phyloP scores from a whole-genome alignment of 2,113 vertebrate species.

The Anolis sagrei region DNA sequence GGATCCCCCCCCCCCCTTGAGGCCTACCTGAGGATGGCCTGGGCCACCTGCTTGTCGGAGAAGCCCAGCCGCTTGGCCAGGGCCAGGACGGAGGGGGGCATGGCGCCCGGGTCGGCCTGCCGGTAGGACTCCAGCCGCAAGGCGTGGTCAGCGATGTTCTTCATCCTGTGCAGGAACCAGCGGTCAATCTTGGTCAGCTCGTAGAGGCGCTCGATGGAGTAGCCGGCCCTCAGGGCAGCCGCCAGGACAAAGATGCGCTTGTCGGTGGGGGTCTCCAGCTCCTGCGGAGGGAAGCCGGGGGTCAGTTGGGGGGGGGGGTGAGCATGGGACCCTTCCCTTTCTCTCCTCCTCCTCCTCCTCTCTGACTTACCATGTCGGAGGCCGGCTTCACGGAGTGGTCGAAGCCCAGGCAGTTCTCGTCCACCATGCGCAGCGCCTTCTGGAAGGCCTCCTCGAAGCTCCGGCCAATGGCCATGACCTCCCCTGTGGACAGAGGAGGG shows the following conservation, averaged over 20 bases:
- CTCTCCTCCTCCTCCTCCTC: no score
- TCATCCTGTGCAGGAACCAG: conserved; percentile 98
- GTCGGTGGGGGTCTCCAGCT: conserved; percentile 93
- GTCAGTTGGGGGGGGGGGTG: background rate
- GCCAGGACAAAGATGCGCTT: conserved; percentile 97
- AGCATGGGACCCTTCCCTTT: no score
- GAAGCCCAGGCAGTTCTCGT: conserved; percentile 96
- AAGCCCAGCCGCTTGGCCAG: conserved; percentile 95
- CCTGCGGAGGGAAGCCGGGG: conserved; percentile 76
- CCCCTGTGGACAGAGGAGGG: conserved; percentile 75
- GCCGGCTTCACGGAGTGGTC: conserved; percentile 91
- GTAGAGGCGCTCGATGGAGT: conserved; percentile 91
- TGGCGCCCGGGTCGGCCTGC: conserved; percentile 76
- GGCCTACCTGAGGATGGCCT: conserved; percentile 89
- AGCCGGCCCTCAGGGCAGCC: conserved; percentile 85
- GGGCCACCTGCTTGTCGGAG: conserved; percentile 96
- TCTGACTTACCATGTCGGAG: conserved; percentile 83
- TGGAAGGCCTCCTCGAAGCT: conserved; percentile 98
- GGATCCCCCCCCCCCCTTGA: background rate
- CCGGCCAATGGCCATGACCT: conserved; percentile 96
- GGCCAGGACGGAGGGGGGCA: conserved; percentile 82
- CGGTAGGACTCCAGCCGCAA: conserved; percentile 84
- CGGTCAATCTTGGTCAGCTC: conserved; percentile 95
- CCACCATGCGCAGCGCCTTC: conserved; percentile 97
- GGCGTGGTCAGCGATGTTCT: conserved; percentile 87